Evolutionary conservation across 1,140 invertebrate genomes (phyloP).

Genomic region (Lucilia sericata): DNA sequence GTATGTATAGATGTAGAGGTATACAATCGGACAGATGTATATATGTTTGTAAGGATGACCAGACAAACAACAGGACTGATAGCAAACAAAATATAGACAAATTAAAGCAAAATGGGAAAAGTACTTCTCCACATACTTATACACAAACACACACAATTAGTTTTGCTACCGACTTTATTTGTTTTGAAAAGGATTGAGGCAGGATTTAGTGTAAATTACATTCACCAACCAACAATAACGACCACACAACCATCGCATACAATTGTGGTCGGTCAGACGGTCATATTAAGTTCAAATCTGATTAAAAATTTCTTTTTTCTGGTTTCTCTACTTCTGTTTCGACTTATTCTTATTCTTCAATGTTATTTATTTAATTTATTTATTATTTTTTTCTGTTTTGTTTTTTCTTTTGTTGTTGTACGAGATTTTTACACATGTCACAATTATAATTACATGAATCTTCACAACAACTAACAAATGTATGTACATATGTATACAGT

Average conservation of each 20-base stretch:
- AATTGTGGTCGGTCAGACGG: neutral
- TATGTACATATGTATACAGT: neutral
- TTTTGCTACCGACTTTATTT: slow-evolving; percentile 6
- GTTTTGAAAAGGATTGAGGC: slow-evolving; percentile 28
- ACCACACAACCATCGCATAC: neutral
- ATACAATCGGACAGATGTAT: neutral
- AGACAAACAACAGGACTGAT: neutral
- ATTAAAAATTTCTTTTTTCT: neutral
- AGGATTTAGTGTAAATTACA: slow-evolving; percentile 14
- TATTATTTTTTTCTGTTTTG: too few species aligned
- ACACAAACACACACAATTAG: neutral
- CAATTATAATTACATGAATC: neutral
- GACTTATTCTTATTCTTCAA: too few species aligned
- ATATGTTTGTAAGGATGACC: neutral
- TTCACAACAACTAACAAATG: neutral
- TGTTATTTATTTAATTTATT: too few species aligned
- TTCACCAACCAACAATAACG: neutral
- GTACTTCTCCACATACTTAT: neutral
- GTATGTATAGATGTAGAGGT: neutral
- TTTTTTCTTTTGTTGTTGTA: neutral
- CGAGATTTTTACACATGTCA: neutral
- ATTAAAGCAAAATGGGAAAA: neutral
- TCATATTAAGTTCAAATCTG: slow-evolving; percentile 2
- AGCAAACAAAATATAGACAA: neutral
- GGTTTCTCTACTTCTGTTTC: neutral